Percentiles rank a stretch among this genome's conserved stretches.
phyloP scores from a whole-genome alignment of 2,113 vertebrate species.

The Hippocampus abdominalis region DNA sequence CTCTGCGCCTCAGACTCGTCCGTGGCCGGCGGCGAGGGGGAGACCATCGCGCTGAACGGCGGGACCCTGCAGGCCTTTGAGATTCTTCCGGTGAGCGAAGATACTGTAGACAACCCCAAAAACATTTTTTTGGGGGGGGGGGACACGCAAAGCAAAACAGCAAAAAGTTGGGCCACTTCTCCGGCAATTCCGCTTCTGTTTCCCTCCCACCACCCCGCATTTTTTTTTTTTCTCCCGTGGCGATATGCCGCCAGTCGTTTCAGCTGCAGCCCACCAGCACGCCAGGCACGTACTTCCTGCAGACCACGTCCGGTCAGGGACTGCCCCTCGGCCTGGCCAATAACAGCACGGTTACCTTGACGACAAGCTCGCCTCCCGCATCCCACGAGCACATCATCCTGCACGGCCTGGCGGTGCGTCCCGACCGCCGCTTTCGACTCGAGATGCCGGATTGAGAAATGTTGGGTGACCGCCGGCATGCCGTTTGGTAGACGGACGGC shows the following conservation, averaged over 20 bases:
- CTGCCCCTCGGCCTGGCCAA: constrained; percentile 84
- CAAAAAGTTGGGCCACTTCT: no score
- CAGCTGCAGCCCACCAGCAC: constrained; percentile 95
- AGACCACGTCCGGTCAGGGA: constrained; percentile 84
- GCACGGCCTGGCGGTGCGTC: constrained; percentile 87
- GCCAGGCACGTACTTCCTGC: constrained; percentile 92
- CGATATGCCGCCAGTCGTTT: constrained; percentile 80
- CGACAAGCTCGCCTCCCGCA: constrained; percentile 81
- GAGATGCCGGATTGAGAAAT: no score
- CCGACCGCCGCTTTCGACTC: neutral
- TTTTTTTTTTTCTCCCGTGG: no score
- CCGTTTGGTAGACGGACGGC: constrained; percentile 79
- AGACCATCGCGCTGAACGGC: constrained; percentile 89
- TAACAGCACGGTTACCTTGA: constrained; percentile 86
- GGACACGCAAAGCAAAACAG: no score
- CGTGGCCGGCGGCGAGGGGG: constrained; percentile 78
- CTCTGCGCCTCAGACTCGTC: constrained; percentile 61
- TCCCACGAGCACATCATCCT: constrained; percentile 97
- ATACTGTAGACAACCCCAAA: no score
- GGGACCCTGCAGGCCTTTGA: constrained; percentile 94
- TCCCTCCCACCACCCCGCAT: no score
- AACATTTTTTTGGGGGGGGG: no score
- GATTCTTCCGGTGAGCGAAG: constrained; percentile 87
- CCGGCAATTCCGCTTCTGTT: no score
- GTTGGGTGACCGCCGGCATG: no score